Percentiles rank a stretch among this genome's conserved stretches.
Conservation (phyloP, 2,888 invertebrate genomes). For the Agelastica alni region DNA sequence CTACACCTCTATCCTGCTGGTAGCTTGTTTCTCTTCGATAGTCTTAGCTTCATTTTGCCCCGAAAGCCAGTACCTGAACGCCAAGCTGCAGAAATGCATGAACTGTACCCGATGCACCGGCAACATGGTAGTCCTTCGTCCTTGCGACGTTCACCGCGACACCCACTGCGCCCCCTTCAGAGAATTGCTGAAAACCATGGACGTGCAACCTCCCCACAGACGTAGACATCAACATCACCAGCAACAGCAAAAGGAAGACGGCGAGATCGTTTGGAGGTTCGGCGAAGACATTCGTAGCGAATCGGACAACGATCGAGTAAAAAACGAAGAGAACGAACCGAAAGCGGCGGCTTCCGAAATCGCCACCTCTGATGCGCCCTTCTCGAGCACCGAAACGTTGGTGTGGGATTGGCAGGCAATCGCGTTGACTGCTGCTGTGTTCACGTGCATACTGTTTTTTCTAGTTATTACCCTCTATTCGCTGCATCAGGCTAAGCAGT, state of each 20-base stretch:
- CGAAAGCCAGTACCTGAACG: slow-evolving; percentile 70
- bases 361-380: slow-evolving; percentile 54
- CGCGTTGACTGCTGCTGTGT: slow-evolving; percentile 72
- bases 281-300: slow-evolving; percentile 35
- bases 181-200: slow-evolving; percentile 35
- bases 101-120: slow-evolving; percentile 73
- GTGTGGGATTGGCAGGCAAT: slow-evolving; percentile 77
- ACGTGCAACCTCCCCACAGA: slow-evolving; percentile 34
- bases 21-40: slow-evolving; percentile 39
- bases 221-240: slow-evolving; percentile 41
- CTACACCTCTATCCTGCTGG: slow-evolving; percentile 41
- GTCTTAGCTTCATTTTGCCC: slow-evolving; percentile 49
- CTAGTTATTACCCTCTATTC: slow-evolving; percentile 76
- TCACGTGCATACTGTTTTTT: slow-evolving; percentile 80
- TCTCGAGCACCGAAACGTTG: slow-evolving; percentile 57
- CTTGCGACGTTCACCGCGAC: slow-evolving; percentile 76
- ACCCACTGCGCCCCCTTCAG: slow-evolving; percentile 69
- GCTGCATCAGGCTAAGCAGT: slow-evolving; percentile 77
- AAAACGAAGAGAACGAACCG: neutral
- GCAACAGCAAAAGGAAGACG: slow-evolving; percentile 23
- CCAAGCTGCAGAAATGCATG: slow-evolving; percentile 66
- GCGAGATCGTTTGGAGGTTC: slow-evolving; percentile 35
- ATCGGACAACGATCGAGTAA: neutral
- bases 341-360: slow-evolving; percentile 46
- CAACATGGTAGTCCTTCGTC: slow-evolving; percentile 67